Conservation (phyloP, 1,140 invertebrate species). For the Antheraea mylitta region DNA sequence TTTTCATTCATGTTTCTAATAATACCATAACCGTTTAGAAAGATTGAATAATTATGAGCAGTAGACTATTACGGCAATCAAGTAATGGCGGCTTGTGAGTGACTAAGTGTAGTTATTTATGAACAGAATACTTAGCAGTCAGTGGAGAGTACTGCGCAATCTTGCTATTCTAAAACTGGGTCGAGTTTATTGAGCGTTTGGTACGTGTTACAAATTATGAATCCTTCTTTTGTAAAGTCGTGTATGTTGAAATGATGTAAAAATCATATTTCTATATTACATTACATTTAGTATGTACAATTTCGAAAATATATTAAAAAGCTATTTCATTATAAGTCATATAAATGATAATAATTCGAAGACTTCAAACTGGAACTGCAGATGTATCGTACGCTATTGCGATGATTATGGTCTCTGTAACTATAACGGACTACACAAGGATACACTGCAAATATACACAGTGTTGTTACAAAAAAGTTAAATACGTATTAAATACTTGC, state of each 20-base stretch:
- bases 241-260: constrained; percentile 3
- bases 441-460: too few relatives aligned
- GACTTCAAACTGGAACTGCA: too few relatives aligned
- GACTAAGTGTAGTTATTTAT: background rate
- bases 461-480: too few relatives aligned
- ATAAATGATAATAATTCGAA: too few relatives aligned
- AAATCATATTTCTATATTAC: background rate
- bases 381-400: too few relatives aligned
- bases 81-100: background rate
- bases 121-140: background rate
- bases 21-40: background rate
- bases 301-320: too few relatives aligned
- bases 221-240: constrained; percentile 24
- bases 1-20: background rate
- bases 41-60: background rate
- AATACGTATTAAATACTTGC: too few relatives aligned
- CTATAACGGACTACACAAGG: too few relatives aligned
- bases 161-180: constrained; percentile 24
- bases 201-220: constrained; percentile 29
- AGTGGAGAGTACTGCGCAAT: constrained; percentile 14
- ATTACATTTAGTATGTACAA: too few relatives aligned
- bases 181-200: constrained; percentile 24
- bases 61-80: constrained; percentile 1
- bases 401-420: too few relatives aligned
- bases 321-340: too few relatives aligned